phyloP scores from a whole-genome alignment of 2,113 vertebrate genomes.

The Protobothrops flavoviridis region DNA sequence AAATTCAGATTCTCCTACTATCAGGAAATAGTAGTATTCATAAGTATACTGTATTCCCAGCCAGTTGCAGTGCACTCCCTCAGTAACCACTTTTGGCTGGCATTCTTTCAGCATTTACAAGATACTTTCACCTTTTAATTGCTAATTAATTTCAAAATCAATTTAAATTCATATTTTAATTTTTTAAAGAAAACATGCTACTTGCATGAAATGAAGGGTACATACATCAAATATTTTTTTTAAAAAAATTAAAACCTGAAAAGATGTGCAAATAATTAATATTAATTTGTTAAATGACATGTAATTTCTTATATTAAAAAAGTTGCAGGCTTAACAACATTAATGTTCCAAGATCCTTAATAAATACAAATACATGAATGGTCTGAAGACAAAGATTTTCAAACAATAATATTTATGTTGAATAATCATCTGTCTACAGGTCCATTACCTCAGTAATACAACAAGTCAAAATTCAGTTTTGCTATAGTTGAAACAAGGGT shows the following conservation, averaged over 20 bases:
- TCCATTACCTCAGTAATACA: no score
- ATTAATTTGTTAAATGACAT: no score
- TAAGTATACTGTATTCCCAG: neutral
- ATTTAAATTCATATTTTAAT: neutral
- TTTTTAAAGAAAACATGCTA: neutral
- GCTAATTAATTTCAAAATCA: neutral
- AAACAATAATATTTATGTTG: no score
- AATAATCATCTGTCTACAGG: no score
- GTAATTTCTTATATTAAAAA: no score
- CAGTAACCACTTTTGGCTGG: neutral
- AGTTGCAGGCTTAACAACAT: no score
- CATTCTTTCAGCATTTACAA: neutral
- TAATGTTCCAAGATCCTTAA: no score
- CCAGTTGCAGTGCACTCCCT: neutral
- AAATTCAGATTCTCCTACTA: neutral
- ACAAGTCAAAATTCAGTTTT: neutral
- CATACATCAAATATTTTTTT: neutral
- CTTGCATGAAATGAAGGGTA: neutral
- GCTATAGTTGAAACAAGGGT: conserved; percentile 22
- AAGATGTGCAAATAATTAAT: no score
- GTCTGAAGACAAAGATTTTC: no score
- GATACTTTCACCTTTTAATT: neutral
- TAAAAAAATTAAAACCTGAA: no score
- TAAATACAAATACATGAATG: no score
- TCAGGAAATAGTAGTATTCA: neutral